Evolutionary conservation across 2,113 vertebrate species (phyloP).

Genomic region (Galemys pyrenaicus): DNA sequence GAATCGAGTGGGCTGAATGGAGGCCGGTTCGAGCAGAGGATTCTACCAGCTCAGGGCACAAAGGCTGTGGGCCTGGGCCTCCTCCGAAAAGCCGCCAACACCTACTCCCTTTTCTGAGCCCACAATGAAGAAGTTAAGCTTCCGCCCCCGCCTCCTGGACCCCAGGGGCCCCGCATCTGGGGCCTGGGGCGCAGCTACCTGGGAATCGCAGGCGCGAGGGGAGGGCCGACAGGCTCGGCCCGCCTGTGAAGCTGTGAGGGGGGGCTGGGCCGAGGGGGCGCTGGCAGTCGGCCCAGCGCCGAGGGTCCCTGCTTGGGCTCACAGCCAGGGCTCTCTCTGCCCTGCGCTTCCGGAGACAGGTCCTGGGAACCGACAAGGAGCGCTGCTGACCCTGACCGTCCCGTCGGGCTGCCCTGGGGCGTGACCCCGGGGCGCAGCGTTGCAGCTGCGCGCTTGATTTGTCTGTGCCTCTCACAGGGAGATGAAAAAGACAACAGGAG

Average conservation of each 20-base stretch:
- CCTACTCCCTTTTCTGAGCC: neutral
- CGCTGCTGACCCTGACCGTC: neutral
- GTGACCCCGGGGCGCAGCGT: too few species aligned
- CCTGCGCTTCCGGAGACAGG: neutral
- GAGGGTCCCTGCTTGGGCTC: fast-evolving
- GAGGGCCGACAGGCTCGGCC: too few species aligned
- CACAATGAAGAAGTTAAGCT: neutral
- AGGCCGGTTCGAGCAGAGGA: neutral
- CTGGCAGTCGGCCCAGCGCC: neutral
- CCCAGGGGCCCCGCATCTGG: neutral
- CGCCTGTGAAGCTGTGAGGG: neutral
- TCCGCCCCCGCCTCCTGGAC: neutral
- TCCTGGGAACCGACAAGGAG: fast-evolving
- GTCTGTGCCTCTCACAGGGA: fast-evolving
- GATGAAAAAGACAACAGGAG: neutral
- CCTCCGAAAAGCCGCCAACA: neutral
- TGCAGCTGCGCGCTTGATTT: too few species aligned
- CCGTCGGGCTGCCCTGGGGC: neutral
- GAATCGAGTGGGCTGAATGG: neutral
- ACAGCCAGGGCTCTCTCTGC: fast-evolving
- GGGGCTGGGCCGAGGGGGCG: neutral
- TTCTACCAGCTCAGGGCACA: neutral
- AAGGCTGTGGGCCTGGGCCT: neutral
- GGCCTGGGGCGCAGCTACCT: neutral
- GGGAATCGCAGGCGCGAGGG: neutral